Percentiles rank a stretch among this genome's conserved stretches.
phyloP scores from a whole-genome alignment of 2,113 vertebrate genomes.

The Hylia prasina region DNA sequence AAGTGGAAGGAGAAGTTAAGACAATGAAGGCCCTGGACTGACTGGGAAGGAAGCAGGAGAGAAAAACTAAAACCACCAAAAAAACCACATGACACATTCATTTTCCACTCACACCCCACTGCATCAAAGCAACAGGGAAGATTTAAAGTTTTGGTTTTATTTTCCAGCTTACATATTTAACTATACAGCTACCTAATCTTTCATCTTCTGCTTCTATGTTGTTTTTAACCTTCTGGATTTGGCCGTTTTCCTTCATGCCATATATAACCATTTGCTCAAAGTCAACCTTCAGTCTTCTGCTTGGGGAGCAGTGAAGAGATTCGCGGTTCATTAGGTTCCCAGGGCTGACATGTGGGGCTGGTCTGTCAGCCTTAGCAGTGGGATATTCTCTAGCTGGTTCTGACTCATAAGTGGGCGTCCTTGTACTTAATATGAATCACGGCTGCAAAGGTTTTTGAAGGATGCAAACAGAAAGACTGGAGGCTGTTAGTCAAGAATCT shows the following conservation, averaged over 20 bases:
- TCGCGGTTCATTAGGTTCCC: neutral
- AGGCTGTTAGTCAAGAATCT: slow-evolving; percentile 29
- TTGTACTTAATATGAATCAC: slow-evolving; percentile 13
- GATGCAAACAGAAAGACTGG: slow-evolving; percentile 25
- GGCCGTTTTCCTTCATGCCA: neutral
- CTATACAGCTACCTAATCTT: neutral
- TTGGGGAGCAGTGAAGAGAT: neutral
- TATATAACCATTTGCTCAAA: neutral
- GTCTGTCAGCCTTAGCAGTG: neutral
- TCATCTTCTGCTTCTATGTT: neutral
- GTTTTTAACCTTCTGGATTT: neutral
- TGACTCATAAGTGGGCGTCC: slow-evolving; percentile 30
- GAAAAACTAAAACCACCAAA: neutral
- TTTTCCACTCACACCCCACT: neutral
- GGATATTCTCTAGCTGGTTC: slow-evolving; percentile 10
- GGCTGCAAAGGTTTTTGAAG: slow-evolving; percentile 7
- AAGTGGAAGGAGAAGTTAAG: neutral
- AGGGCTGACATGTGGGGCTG: neutral
- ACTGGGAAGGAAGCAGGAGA: neutral
- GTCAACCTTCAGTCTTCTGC: neutral
- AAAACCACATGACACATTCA: rapidly evolving
- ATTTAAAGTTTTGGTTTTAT: neutral
- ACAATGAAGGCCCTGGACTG: neutral
- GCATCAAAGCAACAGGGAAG: neutral
- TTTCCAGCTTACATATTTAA: neutral